A percentile compares a stretch with the other conserved stretches of the same genome.
Evolutionary conservation across 2,113 vertebrate species (phyloP).

Genomic region (Ictidomys tridecemlineatus): DNA sequence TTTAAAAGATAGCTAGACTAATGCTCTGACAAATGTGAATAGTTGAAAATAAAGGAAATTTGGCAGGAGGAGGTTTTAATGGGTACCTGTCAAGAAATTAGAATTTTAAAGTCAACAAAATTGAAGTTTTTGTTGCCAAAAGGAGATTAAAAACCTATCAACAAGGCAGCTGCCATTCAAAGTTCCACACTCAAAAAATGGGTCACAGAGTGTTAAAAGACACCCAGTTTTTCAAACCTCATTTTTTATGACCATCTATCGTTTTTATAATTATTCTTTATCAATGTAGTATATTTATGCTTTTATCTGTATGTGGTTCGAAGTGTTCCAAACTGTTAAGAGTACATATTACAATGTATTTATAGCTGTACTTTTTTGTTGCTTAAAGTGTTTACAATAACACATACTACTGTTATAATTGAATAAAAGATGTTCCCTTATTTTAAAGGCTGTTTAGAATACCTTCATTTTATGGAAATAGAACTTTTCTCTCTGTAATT

Average conservation of each 20-base stretch:
- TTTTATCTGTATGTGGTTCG: neutral
- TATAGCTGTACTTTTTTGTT: neutral
- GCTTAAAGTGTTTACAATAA: constrained; percentile 23
- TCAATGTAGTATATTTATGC: neutral
- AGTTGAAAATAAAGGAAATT: neutral
- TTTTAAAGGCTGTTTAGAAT: constrained; percentile 28
- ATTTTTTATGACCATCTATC: neutral
- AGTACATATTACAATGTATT: neutral
- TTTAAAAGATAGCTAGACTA: constrained; percentile 51
- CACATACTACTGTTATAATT: neutral
- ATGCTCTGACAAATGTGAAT: neutral
- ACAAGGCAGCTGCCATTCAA: constrained; percentile 59
- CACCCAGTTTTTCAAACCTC: neutral
- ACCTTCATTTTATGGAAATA: constrained; percentile 15
- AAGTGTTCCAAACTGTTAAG: neutral
- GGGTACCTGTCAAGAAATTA: constrained; percentile 62
- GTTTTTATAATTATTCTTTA: constrained; percentile 33
- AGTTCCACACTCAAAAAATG: constrained; percentile 49
- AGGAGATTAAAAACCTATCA: constrained; percentile 42
- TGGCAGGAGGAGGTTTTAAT: neutral
- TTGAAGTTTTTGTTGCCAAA: constrained; percentile 39
- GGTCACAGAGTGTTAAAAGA: neutral
- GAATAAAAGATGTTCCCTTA: neutral
- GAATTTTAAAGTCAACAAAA: constrained; percentile 58
- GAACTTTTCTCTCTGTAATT: neutral